A percentile compares a stretch with the other conserved stretches of the same genome.
Evolutionary conservation across 2,797 vertebrate species (phyloP).

Genomic region (Siniperca scherzeri): DNA sequence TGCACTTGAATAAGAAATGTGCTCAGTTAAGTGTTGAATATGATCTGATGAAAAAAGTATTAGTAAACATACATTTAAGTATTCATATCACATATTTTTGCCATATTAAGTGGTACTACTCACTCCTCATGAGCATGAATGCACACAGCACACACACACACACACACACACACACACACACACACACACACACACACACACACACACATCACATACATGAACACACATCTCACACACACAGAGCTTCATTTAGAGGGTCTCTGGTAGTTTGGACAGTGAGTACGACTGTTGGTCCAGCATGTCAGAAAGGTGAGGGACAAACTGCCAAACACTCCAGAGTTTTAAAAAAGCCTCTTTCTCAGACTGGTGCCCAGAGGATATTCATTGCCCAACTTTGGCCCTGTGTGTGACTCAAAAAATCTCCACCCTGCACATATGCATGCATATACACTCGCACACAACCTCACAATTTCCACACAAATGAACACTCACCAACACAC

Average conservation of each 20-base stretch:
- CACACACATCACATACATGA: slow-evolving; percentile 9
- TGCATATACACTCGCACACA: slow-evolving; percentile 45
- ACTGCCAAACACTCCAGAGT: slow-evolving; percentile 56
- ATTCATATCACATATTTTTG: slow-evolving; percentile 9
- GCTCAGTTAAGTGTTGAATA: slow-evolving; percentile 7
- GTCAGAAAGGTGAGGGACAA: slow-evolving; percentile 46
- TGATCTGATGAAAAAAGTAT: slow-evolving; percentile 35
- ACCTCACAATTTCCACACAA: slow-evolving; percentile 34
- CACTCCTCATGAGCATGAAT: slow-evolving; percentile 41
- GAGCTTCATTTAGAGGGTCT: slow-evolving; percentile 39
- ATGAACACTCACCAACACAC: slow-evolving; percentile 42
- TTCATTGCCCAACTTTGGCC: slow-evolving; percentile 43
- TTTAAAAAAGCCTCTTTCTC: slow-evolving; percentile 51
- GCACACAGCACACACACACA: slow-evolving; percentile 25
- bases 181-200: slow-evolving; percentile 46
- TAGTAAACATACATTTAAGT: slow-evolving; percentile 29
- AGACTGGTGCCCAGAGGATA: slow-evolving; percentile 41
- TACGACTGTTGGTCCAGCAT: slow-evolving; percentile 43
- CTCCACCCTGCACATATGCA: slow-evolving; percentile 37
- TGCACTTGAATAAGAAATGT: slow-evolving; percentile 51
- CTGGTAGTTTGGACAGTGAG: slow-evolving; percentile 52
- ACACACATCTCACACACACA: slow-evolving; percentile 49
- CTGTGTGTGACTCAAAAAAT: slow-evolving; percentile 53
- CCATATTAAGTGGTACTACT: neutral
- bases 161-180: slow-evolving; percentile 27